Conservation (phyloP, 92 coral and sea anemone genomes). For the Parazoanthus atlanticus region DNA sequence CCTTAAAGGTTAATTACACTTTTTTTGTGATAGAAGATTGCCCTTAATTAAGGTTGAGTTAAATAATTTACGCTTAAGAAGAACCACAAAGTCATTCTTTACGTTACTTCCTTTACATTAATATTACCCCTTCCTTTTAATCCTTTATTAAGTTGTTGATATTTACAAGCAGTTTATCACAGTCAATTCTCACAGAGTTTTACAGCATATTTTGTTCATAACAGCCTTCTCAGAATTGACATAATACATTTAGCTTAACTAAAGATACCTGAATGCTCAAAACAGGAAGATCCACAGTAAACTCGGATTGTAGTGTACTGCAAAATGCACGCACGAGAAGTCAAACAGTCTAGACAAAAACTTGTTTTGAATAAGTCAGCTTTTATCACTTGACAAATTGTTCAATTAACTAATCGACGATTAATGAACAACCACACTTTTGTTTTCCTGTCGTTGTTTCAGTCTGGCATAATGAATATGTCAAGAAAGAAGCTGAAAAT, state of each 20-base stretch:
- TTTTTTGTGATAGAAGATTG: neutral
- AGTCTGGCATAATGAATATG: too few species aligned
- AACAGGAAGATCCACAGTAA: neutral
- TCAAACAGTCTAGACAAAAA: too few species aligned
- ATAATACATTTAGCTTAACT: neutral
- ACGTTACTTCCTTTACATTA: neutral
- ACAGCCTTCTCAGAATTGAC: neutral
- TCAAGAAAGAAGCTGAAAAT: too few species aligned
- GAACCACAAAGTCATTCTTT: neutral
- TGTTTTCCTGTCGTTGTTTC: too few species aligned
- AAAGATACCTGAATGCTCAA: slow-evolving; percentile 25
- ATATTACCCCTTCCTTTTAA: neutral
- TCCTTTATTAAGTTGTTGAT: slow-evolving; percentile 15
- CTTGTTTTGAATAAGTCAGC: too few species aligned
- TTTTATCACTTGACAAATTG: too few species aligned
- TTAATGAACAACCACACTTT: too few species aligned
- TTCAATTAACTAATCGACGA: neutral
- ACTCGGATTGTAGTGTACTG: neutral
- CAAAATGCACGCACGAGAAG: too few species aligned
- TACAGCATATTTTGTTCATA: slow-evolving; percentile 3
- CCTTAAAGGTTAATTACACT: neutral
- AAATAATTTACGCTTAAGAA: neutral
- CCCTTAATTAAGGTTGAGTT: neutral
- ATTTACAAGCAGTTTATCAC: slow-evolving; percentile 33
- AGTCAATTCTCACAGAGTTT: neutral